Percentiles rank a stretch among this genome's conserved stretches.
Evolutionary conservation across 2,888 invertebrate species (phyloP).

Genomic region (Cephus spinipes): DNA sequence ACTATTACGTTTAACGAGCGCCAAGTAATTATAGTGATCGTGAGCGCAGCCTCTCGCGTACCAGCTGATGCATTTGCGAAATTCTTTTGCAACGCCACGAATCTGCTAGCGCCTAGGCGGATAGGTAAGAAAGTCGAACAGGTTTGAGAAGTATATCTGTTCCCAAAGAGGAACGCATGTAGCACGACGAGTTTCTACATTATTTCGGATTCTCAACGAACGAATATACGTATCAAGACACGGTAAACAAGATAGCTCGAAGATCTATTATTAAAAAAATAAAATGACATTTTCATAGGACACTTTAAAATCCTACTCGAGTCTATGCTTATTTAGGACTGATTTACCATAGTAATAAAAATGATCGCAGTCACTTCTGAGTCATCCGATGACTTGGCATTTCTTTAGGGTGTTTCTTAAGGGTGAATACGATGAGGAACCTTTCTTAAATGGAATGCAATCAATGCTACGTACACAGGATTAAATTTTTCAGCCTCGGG

Average conservation of each 20-base stretch:
- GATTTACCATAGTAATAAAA: background rate
- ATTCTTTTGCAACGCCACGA: constrained; percentile 44
- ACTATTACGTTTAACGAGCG: constrained; percentile 44
- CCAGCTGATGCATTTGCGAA: constrained; percentile 42
- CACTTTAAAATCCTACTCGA: background rate
- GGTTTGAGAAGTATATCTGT: background rate
- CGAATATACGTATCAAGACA: background rate
- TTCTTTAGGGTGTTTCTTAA: background rate
- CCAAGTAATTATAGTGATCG: constrained; percentile 34
- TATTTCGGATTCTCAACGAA: background rate
- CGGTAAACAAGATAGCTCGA: background rate
- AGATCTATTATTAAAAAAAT: background rate
- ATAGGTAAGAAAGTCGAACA: background rate
- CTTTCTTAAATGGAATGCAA: constrained; percentile 42
- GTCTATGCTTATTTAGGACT: background rate
- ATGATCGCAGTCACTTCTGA: background rate
- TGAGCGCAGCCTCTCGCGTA: constrained; percentile 1
- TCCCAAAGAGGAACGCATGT: background rate
- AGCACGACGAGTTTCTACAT: too few species aligned
- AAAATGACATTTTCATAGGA: background rate
- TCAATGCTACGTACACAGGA: constrained; percentile 30
- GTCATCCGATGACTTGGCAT: background rate
- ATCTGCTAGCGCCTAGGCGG: constrained; percentile 1
- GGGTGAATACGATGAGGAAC: constrained; percentile 37
- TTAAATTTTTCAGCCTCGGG: constrained; percentile 36